phyloP scores from a whole-genome alignment of 2,113 vertebrate species.

The Ammospiza caudacuta region DNA sequence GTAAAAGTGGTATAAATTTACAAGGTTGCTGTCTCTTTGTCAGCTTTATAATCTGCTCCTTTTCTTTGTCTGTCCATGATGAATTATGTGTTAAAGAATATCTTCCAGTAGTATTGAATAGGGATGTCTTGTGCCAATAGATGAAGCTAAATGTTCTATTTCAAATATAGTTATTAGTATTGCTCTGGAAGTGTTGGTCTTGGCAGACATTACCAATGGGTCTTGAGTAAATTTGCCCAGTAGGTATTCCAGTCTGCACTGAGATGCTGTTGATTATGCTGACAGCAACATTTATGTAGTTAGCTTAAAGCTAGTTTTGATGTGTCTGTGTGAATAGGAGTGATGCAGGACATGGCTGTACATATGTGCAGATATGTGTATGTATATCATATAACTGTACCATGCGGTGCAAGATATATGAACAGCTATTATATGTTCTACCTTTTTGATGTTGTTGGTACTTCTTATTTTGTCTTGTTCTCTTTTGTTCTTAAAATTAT shows the following conservation, averaged over 20 bases:
- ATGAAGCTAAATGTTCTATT: background rate
- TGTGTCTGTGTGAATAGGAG: background rate
- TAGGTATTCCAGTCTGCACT: background rate
- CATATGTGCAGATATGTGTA: background rate
- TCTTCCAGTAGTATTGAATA: background rate
- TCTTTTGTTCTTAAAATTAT: background rate
- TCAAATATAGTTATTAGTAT: background rate
- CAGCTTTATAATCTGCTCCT: background rate
- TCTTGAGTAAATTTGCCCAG: background rate
- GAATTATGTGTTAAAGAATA: background rate
- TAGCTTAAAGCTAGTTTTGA: background rate
- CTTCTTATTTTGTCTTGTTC: background rate
- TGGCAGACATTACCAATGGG: background rate
- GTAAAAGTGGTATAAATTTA: background rate
- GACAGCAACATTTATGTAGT: background rate
- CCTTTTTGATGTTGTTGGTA: background rate
- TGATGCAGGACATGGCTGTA: background rate
- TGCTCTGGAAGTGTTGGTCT: background rate
- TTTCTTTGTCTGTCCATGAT: background rate
- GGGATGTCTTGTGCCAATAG: background rate
- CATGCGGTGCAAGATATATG: background rate
- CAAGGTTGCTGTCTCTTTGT: background rate
- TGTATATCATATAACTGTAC: background rate
- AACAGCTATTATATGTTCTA: background rate
- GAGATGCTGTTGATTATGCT: background rate